These are phyloP conservation scores for Lophotis ruficrista DNA, from an alignment of 2,113 vertebrate genomes.

Conservation along the genomic window DNA sequence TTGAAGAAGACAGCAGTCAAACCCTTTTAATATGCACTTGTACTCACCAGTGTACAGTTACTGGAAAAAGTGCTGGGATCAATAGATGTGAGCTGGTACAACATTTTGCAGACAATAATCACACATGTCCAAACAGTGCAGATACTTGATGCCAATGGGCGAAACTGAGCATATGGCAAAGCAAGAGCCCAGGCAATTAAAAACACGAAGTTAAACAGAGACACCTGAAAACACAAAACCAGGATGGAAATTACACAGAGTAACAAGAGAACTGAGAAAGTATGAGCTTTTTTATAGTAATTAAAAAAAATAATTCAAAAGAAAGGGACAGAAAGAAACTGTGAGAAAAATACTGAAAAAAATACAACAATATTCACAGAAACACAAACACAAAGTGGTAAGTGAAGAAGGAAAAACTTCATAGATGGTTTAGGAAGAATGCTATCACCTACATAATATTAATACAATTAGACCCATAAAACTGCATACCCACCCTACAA, in stretches of 20 bases:
- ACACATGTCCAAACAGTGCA: constrained; percentile 97
- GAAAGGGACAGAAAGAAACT: not conserved
- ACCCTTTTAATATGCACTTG: not conserved
- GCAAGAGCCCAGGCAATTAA: constrained; percentile 96
- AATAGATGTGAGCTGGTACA: constrained; percentile 94
- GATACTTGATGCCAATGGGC: constrained; percentile 90
- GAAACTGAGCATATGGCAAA: constrained; percentile 91
- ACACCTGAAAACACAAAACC: constrained; percentile 85
- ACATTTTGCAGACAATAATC: constrained; percentile 97
- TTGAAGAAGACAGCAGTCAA: not conserved
- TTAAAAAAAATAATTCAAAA: not conserved
- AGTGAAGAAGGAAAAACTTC: not conserved
- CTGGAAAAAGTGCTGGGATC: constrained; percentile 81
- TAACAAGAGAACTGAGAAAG: not conserved
- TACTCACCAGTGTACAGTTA: constrained; percentile 87
- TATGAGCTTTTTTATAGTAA: not conserved
- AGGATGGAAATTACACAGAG: constrained; percentile 29
- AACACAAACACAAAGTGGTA: not conserved
- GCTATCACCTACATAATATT: not conserved
- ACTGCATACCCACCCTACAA: not conserved
- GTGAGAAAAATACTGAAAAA: not conserved
- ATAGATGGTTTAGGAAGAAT: not conserved
- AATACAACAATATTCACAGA: not conserved
- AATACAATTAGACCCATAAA: not conserved
- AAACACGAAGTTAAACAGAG: constrained; percentile 91